Conservation (phyloP, 2,797 vertebrate species). For the Cirrhinus molitorella region DNA sequence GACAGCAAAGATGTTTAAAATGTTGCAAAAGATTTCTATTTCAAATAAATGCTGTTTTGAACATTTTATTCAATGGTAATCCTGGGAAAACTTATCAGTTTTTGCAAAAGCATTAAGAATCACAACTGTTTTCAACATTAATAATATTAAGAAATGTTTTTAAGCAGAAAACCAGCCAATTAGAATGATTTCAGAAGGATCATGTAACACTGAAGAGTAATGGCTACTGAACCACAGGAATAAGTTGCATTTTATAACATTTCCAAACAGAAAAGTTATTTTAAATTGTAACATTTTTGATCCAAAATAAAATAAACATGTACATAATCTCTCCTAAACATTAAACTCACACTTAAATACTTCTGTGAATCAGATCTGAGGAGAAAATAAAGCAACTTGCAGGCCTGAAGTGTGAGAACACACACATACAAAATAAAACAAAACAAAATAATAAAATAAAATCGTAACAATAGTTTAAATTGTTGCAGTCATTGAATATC, state of each 20-base stretch:
- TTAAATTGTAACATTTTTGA: neutral
- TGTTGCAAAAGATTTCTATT: neutral
- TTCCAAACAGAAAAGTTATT: neutral
- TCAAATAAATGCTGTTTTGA: neutral
- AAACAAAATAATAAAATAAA: no score
- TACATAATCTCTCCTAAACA: constrained; percentile 16
- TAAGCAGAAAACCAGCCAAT: neutral
- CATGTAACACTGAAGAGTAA: neutral
- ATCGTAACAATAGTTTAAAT: neutral
- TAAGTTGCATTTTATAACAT: neutral
- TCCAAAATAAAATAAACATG: no score
- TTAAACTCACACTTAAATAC: no score
- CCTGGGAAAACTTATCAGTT: neutral
- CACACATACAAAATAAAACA: no score
- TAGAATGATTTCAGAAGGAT: neutral
- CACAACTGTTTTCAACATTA: neutral
- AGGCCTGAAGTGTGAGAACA: no score
- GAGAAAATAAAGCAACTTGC: no score
- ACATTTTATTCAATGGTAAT: neutral
- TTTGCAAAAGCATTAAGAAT: neutral
- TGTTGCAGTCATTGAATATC: neutral
- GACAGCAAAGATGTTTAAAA: neutral
- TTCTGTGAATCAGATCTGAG: no score
- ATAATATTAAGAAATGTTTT: neutral
- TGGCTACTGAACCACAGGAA: neutral